These are phyloP conservation scores for Hedya salicella DNA, from an alignment of 2,888 invertebrate species.

Conservation along the genomic window DNA sequence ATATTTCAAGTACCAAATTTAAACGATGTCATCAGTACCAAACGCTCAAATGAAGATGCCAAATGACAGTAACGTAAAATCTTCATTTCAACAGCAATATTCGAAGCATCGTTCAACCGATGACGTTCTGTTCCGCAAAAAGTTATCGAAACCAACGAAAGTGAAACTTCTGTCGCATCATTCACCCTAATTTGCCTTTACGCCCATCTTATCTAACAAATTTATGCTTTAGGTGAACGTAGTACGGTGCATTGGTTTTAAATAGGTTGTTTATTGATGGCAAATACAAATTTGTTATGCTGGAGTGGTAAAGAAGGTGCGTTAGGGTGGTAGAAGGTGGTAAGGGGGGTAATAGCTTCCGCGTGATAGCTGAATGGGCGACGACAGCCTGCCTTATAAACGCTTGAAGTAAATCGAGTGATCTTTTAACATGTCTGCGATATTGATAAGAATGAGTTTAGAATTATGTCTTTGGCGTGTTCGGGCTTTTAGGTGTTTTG, in stretches of 20 bases:
- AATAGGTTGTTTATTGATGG: constrained; percentile 16
- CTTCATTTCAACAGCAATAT: constrained; percentile 26
- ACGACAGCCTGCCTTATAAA: constrained; percentile 33
- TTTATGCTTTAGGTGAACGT: constrained; percentile 14
- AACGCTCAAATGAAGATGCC: not conserved
- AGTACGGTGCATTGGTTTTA: constrained; percentile 22
- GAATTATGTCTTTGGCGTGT: constrained; percentile 28
- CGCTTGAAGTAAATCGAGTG: constrained; percentile 41
- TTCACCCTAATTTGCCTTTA: constrained; percentile 53
- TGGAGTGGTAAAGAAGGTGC: constrained; percentile 41
- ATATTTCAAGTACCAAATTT: not conserved
- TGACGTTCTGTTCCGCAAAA: constrained; percentile 27
- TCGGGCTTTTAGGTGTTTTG: constrained; percentile 24
- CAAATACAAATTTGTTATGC: constrained; percentile 27
- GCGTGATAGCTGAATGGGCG: constrained; percentile 63
- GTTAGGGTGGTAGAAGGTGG: constrained; percentile 46
- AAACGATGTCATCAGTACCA: not conserved
- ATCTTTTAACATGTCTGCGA: constrained; percentile 40
- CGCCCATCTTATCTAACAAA: constrained; percentile 42
- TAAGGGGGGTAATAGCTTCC: constrained; percentile 66
- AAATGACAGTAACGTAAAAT: constrained; percentile 5
- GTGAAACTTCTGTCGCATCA: constrained; percentile 65
- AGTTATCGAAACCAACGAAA: constrained; percentile 48
- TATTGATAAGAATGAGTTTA: constrained; percentile 39
- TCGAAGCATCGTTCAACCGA: constrained; percentile 14